phyloP scores from a whole-genome alignment of 2,888 invertebrate genomes.

The Steinernema hermaphroditum region DNA sequence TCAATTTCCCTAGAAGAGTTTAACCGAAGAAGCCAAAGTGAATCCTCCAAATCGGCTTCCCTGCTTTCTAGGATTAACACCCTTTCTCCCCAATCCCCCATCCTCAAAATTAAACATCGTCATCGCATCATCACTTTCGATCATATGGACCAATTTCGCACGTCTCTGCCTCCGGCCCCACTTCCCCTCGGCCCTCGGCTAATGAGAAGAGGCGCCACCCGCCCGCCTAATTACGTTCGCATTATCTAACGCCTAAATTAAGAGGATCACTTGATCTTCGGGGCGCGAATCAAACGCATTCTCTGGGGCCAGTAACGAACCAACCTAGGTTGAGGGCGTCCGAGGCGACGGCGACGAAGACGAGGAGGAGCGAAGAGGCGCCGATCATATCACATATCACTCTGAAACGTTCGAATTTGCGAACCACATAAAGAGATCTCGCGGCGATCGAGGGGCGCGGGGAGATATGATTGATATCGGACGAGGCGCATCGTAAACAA shows the following conservation, averaged over 20 bases:
- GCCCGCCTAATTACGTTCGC: slow-evolving; percentile 12
- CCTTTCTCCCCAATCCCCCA: too few species aligned
- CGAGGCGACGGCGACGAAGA: neutral
- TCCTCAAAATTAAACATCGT: too few species aligned
- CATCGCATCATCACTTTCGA: too few species aligned
- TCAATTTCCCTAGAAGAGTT: too few species aligned
- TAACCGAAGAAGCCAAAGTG: too few species aligned
- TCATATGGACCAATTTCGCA: slow-evolving; percentile 8
- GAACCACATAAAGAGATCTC: slow-evolving; percentile 1
- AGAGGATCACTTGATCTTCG: slow-evolving; percentile 19
- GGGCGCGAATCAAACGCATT: neutral
- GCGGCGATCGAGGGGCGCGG: slow-evolving; percentile 3
- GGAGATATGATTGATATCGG: slow-evolving; percentile 27
- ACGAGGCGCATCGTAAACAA: slow-evolving; percentile 10
- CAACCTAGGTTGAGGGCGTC: slow-evolving; percentile 25
- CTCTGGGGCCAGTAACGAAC: slow-evolving; percentile 21
- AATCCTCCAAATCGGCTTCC: too few species aligned
- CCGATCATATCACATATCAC: slow-evolving; percentile 28
- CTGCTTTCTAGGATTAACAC: too few species aligned
- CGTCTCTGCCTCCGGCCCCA: neutral
- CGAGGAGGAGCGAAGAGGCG: slow-evolving; percentile 19
- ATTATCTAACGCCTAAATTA: slow-evolving; percentile 16
- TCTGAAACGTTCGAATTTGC: slow-evolving; percentile 19
- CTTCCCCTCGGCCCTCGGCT: neutral
- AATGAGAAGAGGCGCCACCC: slow-evolving; percentile 16